Evolutionary conservation across 2,797 vertebrate genomes (phyloP).

Genomic region (Centroberyx gerrardi): DNA sequence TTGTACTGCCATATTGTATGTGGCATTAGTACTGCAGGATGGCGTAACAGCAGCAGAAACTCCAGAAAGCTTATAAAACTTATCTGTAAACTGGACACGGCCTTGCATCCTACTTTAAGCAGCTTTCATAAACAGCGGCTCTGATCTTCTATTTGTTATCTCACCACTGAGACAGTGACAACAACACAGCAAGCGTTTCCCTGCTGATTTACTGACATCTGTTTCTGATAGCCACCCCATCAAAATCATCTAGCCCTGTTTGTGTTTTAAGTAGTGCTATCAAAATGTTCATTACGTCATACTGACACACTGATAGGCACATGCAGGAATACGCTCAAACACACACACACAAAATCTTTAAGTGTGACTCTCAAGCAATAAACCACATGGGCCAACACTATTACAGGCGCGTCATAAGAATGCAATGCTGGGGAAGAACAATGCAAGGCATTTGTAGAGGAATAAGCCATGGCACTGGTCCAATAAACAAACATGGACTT

Average conservation of each 20-base stretch:
- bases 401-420: constrained; percentile 52
- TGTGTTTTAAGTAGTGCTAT: constrained; percentile 1
- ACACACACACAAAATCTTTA: constrained; percentile 14
- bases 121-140: not conserved
- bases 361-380: constrained; percentile 29
- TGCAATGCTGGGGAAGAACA: constrained; percentile 66
- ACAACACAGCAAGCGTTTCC: constrained; percentile 2
- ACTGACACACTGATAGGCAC: constrained; percentile 15
- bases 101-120: not conserved
- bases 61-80: no score
- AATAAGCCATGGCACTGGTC: constrained; percentile 66
- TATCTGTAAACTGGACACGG: not conserved
- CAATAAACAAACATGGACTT: constrained; percentile 81
- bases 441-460: constrained; percentile 75
- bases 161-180: constrained; percentile 7
- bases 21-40: no score
- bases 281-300: constrained; percentile 22
- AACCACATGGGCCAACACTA: constrained; percentile 39
- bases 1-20: no score
- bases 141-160: constrained; percentile 1
- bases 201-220: constrained; percentile 15
- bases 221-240: constrained; percentile 9
- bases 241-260: constrained; percentile 9
- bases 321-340: constrained; percentile 12
- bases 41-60: no score